A percentile compares a stretch with the other conserved stretches of the same genome.
These are phyloP conservation scores for Catostylus mosaicus DNA, from an alignment of 30 jellyfish, hydroid and myxozoan genomes.

Conservation along the genomic window DNA sequence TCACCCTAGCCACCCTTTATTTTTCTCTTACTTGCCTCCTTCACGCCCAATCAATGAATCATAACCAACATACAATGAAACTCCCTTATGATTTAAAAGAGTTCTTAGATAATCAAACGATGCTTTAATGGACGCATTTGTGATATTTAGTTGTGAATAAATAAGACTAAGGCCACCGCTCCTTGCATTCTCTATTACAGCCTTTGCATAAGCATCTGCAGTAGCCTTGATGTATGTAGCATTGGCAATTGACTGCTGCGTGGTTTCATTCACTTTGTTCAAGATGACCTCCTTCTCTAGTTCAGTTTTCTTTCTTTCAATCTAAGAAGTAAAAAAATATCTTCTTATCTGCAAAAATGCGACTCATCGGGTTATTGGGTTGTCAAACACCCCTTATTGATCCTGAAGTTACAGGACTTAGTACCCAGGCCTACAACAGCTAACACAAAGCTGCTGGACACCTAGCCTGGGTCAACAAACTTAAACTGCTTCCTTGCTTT, in stretches of 20 bases:
- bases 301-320: conserved; percentile 28
- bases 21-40: conserved; percentile 5
- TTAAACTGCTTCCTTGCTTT: too few relatives aligned
- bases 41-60: conserved; percentile 10
- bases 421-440: too few relatives aligned
- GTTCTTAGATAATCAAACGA: conserved; percentile 31
- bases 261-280: neutral
- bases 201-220: conserved; percentile 25
- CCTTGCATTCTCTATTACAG: conserved; percentile 25
- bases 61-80: conserved; percentile 11
- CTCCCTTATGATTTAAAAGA: conserved; percentile 15
- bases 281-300: neutral
- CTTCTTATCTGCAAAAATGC: too few relatives aligned
- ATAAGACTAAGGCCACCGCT: conserved; percentile 16
- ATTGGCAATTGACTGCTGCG: conserved; percentile 23
- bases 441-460: too few relatives aligned
- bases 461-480: too few relatives aligned
- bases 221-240: conserved; percentile 24
- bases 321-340: too few relatives aligned
- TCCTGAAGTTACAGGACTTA: too few relatives aligned
- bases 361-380: too few relatives aligned
- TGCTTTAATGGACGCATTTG: conserved; percentile 11
- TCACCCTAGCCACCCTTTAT: too few relatives aligned
- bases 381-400: too few relatives aligned
- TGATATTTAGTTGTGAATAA: conserved; percentile 24